Conservation (phyloP, 2,888 invertebrate genomes). For the Gonocerus acuteangulatus region DNA sequence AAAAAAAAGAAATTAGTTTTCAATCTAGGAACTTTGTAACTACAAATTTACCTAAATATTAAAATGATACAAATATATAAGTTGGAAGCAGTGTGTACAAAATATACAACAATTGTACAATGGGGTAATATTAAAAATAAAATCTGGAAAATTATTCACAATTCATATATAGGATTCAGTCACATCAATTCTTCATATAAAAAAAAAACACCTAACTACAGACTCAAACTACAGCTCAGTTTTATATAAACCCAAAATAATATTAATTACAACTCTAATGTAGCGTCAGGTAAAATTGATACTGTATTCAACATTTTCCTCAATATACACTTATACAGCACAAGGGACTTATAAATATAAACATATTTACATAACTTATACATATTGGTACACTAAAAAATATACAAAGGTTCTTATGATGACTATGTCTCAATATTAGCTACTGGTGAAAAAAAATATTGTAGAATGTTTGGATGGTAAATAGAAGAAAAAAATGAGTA, state of each 20-base stretch:
- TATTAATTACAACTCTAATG: too few relatives aligned
- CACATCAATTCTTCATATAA: constrained; percentile 15
- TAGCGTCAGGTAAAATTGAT: too few relatives aligned
- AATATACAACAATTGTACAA: constrained; percentile 18
- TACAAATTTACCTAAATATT: constrained; percentile 7
- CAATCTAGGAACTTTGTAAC: constrained; percentile 17
- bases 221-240: constrained; percentile 1
- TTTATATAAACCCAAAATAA: not conserved
- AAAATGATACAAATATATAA: constrained; percentile 5
- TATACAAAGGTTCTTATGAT: too few relatives aligned
- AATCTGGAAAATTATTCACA: not conserved
- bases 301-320: too few relatives aligned
- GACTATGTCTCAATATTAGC: too few relatives aligned
- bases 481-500: too few relatives aligned
- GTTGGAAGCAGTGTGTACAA: constrained; percentile 7
- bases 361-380: too few relatives aligned
- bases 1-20: not conserved
- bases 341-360: too few relatives aligned
- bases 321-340: too few relatives aligned
- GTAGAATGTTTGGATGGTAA: too few relatives aligned
- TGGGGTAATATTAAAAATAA: constrained; percentile 7
- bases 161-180: not conserved
- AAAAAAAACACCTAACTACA: constrained; percentile 19
- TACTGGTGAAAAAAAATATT: too few relatives aligned
- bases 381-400: too few relatives aligned